phyloP scores from a whole-genome alignment of 2,113 vertebrate species.

The Vimba vimba region DNA sequence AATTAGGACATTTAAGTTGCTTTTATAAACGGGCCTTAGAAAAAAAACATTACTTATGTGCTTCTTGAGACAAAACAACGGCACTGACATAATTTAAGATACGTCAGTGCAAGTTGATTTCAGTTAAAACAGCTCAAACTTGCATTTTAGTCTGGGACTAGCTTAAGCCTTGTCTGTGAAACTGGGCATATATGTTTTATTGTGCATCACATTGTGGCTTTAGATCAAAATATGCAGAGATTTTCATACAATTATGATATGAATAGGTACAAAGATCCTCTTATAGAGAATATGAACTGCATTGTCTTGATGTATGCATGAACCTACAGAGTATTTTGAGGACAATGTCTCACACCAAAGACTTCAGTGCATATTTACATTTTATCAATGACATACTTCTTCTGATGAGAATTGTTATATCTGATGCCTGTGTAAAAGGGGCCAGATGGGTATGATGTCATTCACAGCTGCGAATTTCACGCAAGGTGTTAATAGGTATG shows the following conservation, averaged over 20 bases:
- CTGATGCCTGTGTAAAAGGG: slow-evolving; percentile 6
- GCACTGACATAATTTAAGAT: too few species aligned
- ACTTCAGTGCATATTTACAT: slow-evolving; percentile 4
- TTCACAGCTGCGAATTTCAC: not conserved
- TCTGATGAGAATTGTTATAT: slow-evolving; percentile 2
- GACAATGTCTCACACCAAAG: slow-evolving; percentile 25
- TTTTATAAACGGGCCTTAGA: too few species aligned
- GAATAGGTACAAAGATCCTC: not conserved
- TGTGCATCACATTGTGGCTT: slow-evolving; percentile 7
- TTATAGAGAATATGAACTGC: not conserved
- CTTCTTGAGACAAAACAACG: too few species aligned
- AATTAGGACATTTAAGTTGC: too few species aligned
- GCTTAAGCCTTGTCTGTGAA: too few species aligned
- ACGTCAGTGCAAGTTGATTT: too few species aligned
- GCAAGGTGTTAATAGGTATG: not conserved
- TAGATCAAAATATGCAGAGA: slow-evolving; percentile 10
- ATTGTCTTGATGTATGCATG: slow-evolving; percentile 18
- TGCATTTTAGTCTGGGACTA: too few species aligned
- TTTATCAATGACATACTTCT: not conserved
- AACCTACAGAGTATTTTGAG: slow-evolving; percentile 21
- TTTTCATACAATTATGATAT: slow-evolving; percentile 4
- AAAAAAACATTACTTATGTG: too few species aligned
- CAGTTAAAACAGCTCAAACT: too few species aligned
- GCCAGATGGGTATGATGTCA: slow-evolving; percentile 11
- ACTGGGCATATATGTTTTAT: not conserved